A percentile compares a stretch with the other conserved stretches of the same genome.
phyloP scores from a whole-genome alignment of 2,888 invertebrate species.

The Parnassius mnemosyne region DNA sequence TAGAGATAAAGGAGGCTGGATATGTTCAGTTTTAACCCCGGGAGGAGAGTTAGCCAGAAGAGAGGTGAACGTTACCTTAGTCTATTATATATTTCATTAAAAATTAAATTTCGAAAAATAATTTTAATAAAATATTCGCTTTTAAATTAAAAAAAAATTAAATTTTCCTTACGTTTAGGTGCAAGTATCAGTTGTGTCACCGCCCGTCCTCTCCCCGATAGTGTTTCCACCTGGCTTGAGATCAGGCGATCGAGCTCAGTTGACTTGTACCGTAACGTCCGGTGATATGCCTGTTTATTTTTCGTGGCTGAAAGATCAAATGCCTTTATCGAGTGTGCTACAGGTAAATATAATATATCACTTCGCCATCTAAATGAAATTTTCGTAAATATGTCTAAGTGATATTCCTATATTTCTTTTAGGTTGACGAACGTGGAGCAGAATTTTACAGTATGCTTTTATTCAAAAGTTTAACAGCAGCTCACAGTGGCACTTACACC shows the following conservation, averaged over 20 bases:
- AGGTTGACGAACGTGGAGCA: constrained; percentile 85
- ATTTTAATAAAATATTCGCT: not conserved
- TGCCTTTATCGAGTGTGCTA: constrained; percentile 82
- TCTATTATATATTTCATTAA: not conserved
- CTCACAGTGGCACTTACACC: constrained; percentile 86
- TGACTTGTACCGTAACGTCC: constrained; percentile 90
- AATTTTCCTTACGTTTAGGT: constrained; percentile 44
- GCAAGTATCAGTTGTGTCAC: constrained; percentile 76
- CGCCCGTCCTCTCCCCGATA: constrained; percentile 92
- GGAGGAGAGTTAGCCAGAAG: constrained; percentile 88
- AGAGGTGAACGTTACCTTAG: constrained; percentile 76
- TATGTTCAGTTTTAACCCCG: constrained; percentile 87
- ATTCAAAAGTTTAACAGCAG: constrained; percentile 85
- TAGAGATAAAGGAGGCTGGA: constrained; percentile 89
- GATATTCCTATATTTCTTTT: not conserved
- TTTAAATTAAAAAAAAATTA: not conserved
- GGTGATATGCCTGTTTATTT: constrained; percentile 85
- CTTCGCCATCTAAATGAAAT: no score
- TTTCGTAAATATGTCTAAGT: no score
- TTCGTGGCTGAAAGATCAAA: constrained; percentile 83
- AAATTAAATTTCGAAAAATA: not conserved
- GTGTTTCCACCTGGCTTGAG: constrained; percentile 89
- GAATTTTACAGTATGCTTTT: constrained; percentile 87
- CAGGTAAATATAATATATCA: constrained; percentile 66
- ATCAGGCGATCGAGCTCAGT: constrained; percentile 88